phyloP scores from a whole-genome alignment of 2,113 vertebrate genomes.

The Cichladusa arquata region DNA sequence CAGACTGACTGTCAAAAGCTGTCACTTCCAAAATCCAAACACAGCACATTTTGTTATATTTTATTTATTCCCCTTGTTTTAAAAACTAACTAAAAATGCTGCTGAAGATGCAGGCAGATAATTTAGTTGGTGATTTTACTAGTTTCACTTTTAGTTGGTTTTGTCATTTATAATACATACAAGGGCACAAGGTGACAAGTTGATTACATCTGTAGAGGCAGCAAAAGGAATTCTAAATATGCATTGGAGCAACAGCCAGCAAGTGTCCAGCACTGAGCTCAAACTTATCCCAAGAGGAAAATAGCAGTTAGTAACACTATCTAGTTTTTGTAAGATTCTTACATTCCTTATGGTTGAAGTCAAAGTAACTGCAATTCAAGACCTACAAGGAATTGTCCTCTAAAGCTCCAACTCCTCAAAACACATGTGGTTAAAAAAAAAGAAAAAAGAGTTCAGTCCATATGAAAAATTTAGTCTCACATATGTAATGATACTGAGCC shows the following conservation, averaged over 20 bases:
- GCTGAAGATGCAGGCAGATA: background rate
- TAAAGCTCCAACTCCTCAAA: background rate
- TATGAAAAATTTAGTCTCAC: background rate
- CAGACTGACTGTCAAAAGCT: background rate
- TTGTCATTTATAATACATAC: background rate
- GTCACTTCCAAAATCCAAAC: background rate
- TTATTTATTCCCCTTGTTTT: background rate
- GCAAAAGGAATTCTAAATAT: background rate
- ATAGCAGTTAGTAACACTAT: background rate
- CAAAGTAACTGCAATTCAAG: background rate
- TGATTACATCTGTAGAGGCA: background rate
- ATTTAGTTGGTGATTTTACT: background rate
- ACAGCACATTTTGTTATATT: background rate
- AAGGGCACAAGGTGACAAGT: background rate
- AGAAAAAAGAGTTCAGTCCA: background rate
- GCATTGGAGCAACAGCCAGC: background rate
- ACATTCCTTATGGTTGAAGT: background rate
- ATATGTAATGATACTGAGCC: background rate
- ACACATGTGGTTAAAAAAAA: background rate
- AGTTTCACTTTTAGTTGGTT: background rate
- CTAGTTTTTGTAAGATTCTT: background rate
- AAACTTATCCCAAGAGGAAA: background rate
- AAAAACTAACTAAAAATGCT: background rate
- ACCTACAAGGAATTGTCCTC: background rate
- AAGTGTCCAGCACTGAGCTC: background rate